These are phyloP conservation scores for Chrysomallon squamiferum DNA, from an alignment of 1,140 invertebrate species.

Conservation along the genomic window DNA sequence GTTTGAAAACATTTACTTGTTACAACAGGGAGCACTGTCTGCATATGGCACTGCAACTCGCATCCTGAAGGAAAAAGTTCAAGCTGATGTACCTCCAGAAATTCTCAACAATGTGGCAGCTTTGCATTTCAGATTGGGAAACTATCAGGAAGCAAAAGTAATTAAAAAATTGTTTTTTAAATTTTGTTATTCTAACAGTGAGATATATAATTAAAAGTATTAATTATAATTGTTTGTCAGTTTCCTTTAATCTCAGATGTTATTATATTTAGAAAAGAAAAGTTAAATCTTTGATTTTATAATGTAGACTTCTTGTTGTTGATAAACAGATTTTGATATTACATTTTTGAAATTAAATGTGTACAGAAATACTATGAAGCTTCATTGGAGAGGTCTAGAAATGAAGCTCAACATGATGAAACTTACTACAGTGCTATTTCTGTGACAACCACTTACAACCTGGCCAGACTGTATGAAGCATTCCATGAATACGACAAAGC, in stretches of 20 bases:
- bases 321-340: no score
- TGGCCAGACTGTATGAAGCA: conserved; percentile 92
- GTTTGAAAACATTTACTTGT: no score
- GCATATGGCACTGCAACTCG: conserved; percentile 94
- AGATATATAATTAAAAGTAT: no score
- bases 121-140: conserved; percentile 77
- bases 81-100: conserved; percentile 95
- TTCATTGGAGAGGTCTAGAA: conserved; percentile 81
- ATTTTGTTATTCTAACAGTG: not conserved
- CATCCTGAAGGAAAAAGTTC: conserved; percentile 91
- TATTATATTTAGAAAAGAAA: no score
- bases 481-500: conserved; percentile 92
- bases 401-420: conserved; percentile 73
- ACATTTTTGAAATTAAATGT: no score
- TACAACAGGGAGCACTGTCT: conserved; percentile 73
- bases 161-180: not conserved
- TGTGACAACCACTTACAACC: conserved; percentile 93
- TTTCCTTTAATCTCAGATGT: no score
- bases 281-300: no score
- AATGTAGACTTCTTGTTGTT: no score
- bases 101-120: conserved; percentile 98
- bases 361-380: conserved; percentile 83
- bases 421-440: conserved; percentile 96
- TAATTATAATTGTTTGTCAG: no score
- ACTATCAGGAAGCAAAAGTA: conserved; percentile 64